Percentiles rank a stretch among this genome's conserved stretches.
phyloP scores from a whole-genome alignment of 2,888 invertebrate genomes.

The Smittia sp. region DNA sequence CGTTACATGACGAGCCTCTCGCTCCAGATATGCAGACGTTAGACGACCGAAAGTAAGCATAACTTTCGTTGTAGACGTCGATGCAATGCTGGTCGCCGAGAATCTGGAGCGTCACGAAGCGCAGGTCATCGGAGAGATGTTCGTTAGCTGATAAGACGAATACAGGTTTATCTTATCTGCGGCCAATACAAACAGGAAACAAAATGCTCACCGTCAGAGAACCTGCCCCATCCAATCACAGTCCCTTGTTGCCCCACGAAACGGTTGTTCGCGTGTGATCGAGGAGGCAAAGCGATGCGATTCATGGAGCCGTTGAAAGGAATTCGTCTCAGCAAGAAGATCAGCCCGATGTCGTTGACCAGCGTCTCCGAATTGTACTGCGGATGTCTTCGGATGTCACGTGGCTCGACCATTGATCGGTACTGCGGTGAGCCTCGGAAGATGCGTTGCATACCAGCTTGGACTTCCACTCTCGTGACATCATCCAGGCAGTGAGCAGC shows the following conservation, averaged over 20 bases:
- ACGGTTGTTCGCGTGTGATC: neutral
- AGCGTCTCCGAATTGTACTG: conserved; percentile 15
- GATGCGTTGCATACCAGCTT: conserved; percentile 24
- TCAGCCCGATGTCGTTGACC: conserved; percentile 21
- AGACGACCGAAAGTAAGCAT: neutral
- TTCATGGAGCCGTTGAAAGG: neutral
- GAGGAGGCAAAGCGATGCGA: conserved; percentile 9
- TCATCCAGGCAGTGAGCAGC: conserved; percentile 38
- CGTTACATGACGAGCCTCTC: conserved; percentile 1
- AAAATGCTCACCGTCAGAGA: neutral
- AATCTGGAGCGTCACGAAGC: conserved; percentile 15
- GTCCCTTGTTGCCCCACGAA: neutral
- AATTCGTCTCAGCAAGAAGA: conserved; percentile 12
- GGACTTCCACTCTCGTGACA: conserved; percentile 11
- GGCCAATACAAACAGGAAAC: neutral
- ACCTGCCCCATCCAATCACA: conserved; percentile 1
- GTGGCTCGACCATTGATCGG: neutral
- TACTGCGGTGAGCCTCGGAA: conserved; percentile 15
- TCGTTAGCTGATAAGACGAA: neutral
- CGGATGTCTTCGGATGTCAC: conserved; percentile 5
- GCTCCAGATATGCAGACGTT: conserved; percentile 13
- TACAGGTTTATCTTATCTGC: too few species aligned
- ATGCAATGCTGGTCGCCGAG: conserved; percentile 14
- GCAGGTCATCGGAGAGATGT: neutral
- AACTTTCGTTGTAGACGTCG: neutral